Base-by-base conservation (phyloP, 1,140 invertebrate genomes). In the Phymorhynchus buccinoides region DNA sequence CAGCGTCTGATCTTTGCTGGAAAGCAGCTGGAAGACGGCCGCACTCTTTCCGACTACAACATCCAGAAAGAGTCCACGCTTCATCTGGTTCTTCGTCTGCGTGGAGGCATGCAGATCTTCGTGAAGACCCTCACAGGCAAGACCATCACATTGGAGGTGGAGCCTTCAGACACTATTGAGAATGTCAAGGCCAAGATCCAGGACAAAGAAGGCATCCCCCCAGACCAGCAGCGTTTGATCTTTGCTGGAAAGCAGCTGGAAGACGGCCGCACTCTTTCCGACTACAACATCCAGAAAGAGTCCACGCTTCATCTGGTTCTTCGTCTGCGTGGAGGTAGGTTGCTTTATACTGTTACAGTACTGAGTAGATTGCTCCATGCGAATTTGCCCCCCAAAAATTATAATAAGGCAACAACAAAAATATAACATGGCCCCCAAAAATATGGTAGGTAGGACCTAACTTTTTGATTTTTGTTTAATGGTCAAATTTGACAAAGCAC, bases 51-150 rank as follows among this genome's bases (percentile, higher is more conserved):
- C 1, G 97, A 98, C 91, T 98, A 98, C 93, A 97, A 98, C 92
- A 98, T 99, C 91, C 97, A 98, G 93, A 98, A 98, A 88, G 94
- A 98, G 48, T 98, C 97, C 30, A 98, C 97, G 0, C 95, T 98
- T 77, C 97, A 99, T 79, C 68, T 91, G 80, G 90, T 91, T 7
- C 83, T 91, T 48, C 80, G 89, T 78, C 85, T 91, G 82, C 84
- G 89, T 86, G 89, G 89, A 83, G 91, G 98, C 35, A 94, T 95
- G 88, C 88, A 88, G 73, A 88, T 88, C 83, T 89, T 89, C 75
- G 88, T 89, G 68, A 89, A 89, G 82, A 89, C 88, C 87, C 84
- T 88, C 32, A 89, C 88, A 94, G 97, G 97, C 87, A 98, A 98
- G 94, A 98, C 97, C 94, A 98, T 98, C 94, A 94, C 86, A 91